These are phyloP conservation scores for Dryobota labecula DNA, from an alignment of 2,888 invertebrate genomes.

Conservation along the genomic window DNA sequence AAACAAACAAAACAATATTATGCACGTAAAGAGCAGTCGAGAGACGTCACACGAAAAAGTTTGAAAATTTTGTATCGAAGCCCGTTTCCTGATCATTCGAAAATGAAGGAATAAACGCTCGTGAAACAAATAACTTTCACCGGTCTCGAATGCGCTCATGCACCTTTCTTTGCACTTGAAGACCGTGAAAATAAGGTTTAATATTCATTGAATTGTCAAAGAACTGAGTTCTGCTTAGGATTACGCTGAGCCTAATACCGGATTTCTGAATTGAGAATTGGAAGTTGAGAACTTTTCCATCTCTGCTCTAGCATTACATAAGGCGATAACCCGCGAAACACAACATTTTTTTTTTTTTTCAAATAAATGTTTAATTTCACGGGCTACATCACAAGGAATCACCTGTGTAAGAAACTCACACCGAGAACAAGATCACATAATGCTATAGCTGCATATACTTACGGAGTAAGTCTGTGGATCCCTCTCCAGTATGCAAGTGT, in stretches of 20 bases:
- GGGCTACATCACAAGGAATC: no score
- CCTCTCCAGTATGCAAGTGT: conserved; percentile 98
- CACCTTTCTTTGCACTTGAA: neutral
- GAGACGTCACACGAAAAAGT: neutral
- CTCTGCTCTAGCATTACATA: neutral
- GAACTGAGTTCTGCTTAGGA: neutral
- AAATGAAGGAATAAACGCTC: neutral
- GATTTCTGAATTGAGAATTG: neutral
- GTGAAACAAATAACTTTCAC: neutral
- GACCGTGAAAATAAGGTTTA: neutral
- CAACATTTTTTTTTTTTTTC: no score
- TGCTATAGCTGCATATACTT: conserved; percentile 58
- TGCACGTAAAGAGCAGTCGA: neutral
- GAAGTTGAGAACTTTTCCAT: neutral
- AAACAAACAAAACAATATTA: conserved; percentile 43
- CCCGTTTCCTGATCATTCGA: neutral
- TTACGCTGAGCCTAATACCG: neutral
- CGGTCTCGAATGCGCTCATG: neutral
- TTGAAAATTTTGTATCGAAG: neutral
- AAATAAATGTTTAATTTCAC: no score
- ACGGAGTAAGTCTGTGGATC: conserved; percentile 99
- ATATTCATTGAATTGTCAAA: neutral
- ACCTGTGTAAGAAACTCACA: neutral
- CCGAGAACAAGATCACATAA: neutral
- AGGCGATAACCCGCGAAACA: no score